Percentiles rank a stretch among this genome's conserved stretches.
Conservation (phyloP, 2,888 invertebrate genomes). For the Cosmopolites sordidus region DNA sequence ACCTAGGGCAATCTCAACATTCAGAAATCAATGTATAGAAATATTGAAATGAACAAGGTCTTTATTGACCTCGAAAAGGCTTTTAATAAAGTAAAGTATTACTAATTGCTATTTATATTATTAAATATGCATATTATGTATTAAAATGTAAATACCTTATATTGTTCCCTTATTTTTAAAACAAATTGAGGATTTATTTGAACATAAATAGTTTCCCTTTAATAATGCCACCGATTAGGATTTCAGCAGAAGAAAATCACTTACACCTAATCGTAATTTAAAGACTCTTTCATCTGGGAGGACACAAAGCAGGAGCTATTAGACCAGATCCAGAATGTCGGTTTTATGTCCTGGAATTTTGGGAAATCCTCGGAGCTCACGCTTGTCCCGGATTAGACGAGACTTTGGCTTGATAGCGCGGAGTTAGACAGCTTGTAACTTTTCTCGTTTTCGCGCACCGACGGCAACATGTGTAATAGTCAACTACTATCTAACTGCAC, state of each 20-base stretch:
- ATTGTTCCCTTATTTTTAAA: too few relatives aligned
- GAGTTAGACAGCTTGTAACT: slow-evolving; percentile 16
- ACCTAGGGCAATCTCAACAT: too few relatives aligned
- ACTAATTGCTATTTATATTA: too few relatives aligned
- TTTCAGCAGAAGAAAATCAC: slow-evolving; percentile 14
- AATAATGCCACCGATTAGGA: not conserved
- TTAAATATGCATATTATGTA: too few relatives aligned
- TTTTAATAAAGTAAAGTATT: too few relatives aligned
- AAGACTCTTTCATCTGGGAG: slow-evolving; percentile 9
- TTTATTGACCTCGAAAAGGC: too few relatives aligned
- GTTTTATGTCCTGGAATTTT: slow-evolving; percentile 45
- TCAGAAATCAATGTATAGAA: too few relatives aligned
- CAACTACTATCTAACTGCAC: not conserved
- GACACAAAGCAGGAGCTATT: slow-evolving; percentile 16
- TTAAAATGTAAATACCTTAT: too few relatives aligned
- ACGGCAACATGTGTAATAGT: slow-evolving; percentile 5
- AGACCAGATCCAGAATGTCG: slow-evolving; percentile 28
- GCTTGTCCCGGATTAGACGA: slow-evolving; percentile 43
- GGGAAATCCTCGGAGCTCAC: slow-evolving; percentile 45
- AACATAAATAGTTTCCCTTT: not conserved
- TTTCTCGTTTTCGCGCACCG: slow-evolving; percentile 5
- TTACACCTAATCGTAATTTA: slow-evolving; percentile 19
- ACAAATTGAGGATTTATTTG: not conserved
- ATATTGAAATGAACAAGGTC: too few relatives aligned
- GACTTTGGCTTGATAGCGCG: slow-evolving; percentile 16